These are phyloP conservation scores for Chrysomela aeneicollis DNA, from an alignment of 2,888 invertebrate genomes.

Conservation along the genomic window DNA sequence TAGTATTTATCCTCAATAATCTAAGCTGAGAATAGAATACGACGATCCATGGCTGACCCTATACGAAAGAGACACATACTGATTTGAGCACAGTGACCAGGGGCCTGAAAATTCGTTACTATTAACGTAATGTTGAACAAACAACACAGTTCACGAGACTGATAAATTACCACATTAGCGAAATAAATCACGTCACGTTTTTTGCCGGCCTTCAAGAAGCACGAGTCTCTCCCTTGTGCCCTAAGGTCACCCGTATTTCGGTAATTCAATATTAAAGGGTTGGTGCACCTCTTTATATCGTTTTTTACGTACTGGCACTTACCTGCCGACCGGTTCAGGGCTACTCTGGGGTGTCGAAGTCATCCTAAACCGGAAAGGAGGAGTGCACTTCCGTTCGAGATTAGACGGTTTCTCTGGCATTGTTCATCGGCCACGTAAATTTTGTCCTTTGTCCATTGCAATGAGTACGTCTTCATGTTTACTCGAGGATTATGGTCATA, in stretches of 20 bases:
- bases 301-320: background rate
- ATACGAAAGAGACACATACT: too few species aligned
- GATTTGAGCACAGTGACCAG: conserved; percentile 6
- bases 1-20: too few species aligned
- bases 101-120: conserved; percentile 19
- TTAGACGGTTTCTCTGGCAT: conserved; percentile 47
- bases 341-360: conserved; percentile 42
- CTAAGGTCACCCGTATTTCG: conserved; percentile 35
- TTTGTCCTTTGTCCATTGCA: conserved; percentile 31
- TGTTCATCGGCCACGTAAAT: conserved; percentile 35
- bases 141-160: background rate
- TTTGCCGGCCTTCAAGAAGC: conserved; percentile 15
- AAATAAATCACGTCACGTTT: conserved; percentile 13
- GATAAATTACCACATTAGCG: background rate
- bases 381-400: conserved; percentile 49
- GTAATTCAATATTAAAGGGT: conserved; percentile 31
- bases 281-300: conserved; percentile 17
- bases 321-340: conserved; percentile 10
- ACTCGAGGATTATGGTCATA: conserved; percentile 26
- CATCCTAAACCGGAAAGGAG: conserved; percentile 49
- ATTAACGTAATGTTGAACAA: background rate
- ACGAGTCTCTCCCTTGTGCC: conserved; percentile 35
- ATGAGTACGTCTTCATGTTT: conserved; percentile 21
- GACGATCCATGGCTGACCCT: too few species aligned
- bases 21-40: too few species aligned